Evolutionary conservation across 2,888 invertebrate species (phyloP).

Genomic region (Leptinotarsa rubiginosa): DNA sequence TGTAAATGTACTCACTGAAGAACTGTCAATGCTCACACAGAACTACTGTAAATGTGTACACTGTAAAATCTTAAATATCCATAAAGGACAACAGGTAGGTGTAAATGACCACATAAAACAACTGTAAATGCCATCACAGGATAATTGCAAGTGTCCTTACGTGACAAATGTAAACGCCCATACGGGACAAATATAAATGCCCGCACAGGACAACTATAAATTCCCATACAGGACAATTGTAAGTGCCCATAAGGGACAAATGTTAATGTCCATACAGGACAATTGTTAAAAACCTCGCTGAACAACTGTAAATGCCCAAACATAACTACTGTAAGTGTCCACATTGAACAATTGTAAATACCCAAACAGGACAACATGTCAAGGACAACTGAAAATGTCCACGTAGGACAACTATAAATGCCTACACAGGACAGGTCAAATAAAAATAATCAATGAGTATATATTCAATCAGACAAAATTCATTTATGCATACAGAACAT

Average conservation of each 20-base stretch:
- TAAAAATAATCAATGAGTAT: no score
- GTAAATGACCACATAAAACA: not conserved
- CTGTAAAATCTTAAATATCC: not conserved
- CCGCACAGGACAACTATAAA: no score
- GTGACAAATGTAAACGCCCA: not conserved
- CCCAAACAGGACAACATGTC: not conserved
- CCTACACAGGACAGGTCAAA: no score
- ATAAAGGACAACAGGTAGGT: not conserved
- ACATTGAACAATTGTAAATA: no score
- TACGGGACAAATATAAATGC: no score
- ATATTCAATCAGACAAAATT: no score
- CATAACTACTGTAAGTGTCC: not conserved
- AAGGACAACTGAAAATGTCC: not conserved
- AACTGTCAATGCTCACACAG: not conserved
- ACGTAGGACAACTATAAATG: no score
- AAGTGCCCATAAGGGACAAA: no score
- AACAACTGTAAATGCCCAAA: no score
- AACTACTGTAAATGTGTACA: not conserved
- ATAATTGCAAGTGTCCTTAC: not conserved
- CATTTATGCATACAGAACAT: no score
- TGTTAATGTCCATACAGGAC: no score
- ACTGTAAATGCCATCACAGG: not conserved
- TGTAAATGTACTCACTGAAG: not conserved
- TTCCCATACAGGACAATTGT: no score
- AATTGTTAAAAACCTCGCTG: not conserved